Percentiles rank a stretch among this genome's conserved stretches.
These are phyloP conservation scores for Lucinisca nassula DNA, from an alignment of 2,888 invertebrate species.

Conservation along the genomic window DNA sequence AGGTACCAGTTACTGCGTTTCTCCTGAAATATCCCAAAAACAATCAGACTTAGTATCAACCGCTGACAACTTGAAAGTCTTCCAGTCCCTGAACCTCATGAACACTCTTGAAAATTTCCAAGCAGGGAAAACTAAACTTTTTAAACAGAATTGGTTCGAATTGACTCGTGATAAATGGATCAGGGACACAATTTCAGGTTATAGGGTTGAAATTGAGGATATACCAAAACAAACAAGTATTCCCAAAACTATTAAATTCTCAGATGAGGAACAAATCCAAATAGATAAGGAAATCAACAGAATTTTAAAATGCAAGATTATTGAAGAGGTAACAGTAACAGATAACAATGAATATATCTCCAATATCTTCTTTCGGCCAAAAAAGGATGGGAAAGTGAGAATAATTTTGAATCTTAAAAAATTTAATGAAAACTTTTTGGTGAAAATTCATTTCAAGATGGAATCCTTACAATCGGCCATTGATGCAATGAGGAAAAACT, in stretches of 20 bases:
- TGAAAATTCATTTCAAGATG: conserved; percentile 39
- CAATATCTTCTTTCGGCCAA: conserved; percentile 32
- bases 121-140: conserved; percentile 25
- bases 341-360: conserved; percentile 22
- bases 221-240: conserved; percentile 20
- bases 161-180: conserved; percentile 30
- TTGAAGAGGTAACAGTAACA: conserved; percentile 3
- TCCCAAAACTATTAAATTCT: conserved; percentile 16
- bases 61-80: too few species aligned
- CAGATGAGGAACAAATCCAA: not conserved
- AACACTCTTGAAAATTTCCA: conserved; percentile 18
- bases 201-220: conserved; percentile 11
- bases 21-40: too few species aligned
- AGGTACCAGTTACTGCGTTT: not conserved
- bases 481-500: conserved; percentile 17
- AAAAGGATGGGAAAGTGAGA: conserved; percentile 23
- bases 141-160: conserved; percentile 11
- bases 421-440: conserved; percentile 29
- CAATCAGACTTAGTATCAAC: too few species aligned
- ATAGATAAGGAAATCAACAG: conserved; percentile 24
- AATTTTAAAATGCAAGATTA: conserved; percentile 15
- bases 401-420: conserved; percentile 20
- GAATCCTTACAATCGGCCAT: conserved; percentile 42
- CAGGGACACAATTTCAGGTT: conserved; percentile 25
- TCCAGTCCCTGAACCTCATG: not conserved